Evolutionary conservation across 2,113 vertebrate species (phyloP), one percentile per base, ranked within the genome.

Genomic region (Semicossyphus pulcher): DNA sequence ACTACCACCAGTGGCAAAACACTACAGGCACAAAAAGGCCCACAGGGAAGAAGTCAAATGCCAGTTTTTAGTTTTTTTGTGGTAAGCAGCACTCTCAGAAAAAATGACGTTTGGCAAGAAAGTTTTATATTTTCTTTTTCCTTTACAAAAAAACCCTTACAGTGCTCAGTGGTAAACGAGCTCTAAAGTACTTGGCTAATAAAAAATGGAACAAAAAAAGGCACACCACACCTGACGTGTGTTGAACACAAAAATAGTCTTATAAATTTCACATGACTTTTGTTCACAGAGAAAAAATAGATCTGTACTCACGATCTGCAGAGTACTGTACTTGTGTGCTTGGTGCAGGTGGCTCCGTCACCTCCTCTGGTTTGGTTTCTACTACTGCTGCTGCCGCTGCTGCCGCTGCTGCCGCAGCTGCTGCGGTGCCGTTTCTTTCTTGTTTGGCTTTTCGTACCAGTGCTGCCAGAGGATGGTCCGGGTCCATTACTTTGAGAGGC

Each of bases 401-500:
- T n/a, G n/a, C n/a, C n/a, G n/a, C n/a, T n/a, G n/a, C n/a, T n/a
- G n/a, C n/a, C n/a, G n/a, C n/a, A n/a, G n/a, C n/a, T n/a, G n/a
- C n/a, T n/a, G 72, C 74, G 0, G 94, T 88, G 5, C 93, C 96
- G 42, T 95, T 97, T 76, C 95, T 95, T 81, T 98, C 97, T 23
- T 92, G 94, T 44, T 93, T 91, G 0, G 95, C 96, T 93, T 96
- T 99, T 21, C 94, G 94, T 51, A 99, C 96, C 42, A 99, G 94
- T 0, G 91, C 96, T 39, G 97, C 97, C 25, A 99, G 90, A 0
- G 98, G 98, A 67, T 99, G 97, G 90, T 99, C 97, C 0, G 97
- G 98, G 72, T 99, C 98, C 73, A 99, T 97, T 5, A 99, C 96
- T 81, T 95, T 96, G 54, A 99, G 85, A 78, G 98, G 98, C 97